Evolutionary conservation across 2,888 invertebrate species (phyloP), one percentile per base, ranked within the genome.

Genomic region (Apodemia mormo): DNA sequence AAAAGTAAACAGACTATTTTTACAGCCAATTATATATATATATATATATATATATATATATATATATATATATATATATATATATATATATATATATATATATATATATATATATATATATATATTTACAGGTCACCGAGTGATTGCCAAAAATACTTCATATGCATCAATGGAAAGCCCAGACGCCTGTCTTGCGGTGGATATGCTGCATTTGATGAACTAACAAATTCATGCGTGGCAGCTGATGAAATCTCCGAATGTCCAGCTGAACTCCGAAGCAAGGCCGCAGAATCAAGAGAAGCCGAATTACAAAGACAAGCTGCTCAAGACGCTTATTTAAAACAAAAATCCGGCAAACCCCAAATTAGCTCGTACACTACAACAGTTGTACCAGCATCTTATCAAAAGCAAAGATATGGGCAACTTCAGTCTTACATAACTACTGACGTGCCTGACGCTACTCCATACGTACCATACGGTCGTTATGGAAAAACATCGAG

Each of bases 211-310:
- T 98, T 96, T 86, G 97, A 97, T 81, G 96, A 96, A 14, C 87
- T 95, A 64, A 95, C 94, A 1, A 95, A 95, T 67, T 88, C 94
- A 45, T 98, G 98, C 80, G 96, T 97, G 68, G 96, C 95, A 4
- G 95, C 96, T 67, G 97, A 96, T 77, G 96, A 97, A 83, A 96
- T 97, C 12, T 94, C 95, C 3, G 95, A 95, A 74, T 98, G 98
- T 85, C 95, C 95, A 68, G 74, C 76, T 58, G 89, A 90, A 64
- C 82, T 93, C 1, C 84, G 84, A 45, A 75, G 77, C 0, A 75
- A 79, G 0, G 91, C 91, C 0, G 85, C 86, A 2, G 77, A 78
- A 8, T 80, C 85, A 29, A 85, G 87, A 8, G 85, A 86, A 12
- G 83, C 83, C 0, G 89, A 87, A 58, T 78, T 84, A 68, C 82